Conservation (phyloP, 2,113 vertebrate species). For the Hippopotamus amphibius region DNA sequence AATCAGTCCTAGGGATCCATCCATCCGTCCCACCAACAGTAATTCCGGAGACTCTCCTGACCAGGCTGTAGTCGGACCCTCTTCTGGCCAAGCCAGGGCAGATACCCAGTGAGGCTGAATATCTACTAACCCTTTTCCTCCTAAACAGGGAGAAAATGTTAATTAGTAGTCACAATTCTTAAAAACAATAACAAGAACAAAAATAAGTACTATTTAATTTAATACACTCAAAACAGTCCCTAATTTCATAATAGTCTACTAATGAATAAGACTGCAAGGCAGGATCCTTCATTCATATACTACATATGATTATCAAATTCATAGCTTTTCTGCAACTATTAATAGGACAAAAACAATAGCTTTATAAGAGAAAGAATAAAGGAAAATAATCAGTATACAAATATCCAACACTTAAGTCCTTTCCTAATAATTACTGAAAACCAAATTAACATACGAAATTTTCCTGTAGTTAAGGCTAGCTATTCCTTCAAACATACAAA, state of each 20-base stretch:
- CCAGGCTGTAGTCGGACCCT: slow-evolving; percentile 91
- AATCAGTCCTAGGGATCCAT: slow-evolving; percentile 95
- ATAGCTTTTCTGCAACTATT: background rate
- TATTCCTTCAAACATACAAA: slow-evolving; percentile 37
- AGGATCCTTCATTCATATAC: background rate
- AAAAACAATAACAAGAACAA: slow-evolving; percentile 9
- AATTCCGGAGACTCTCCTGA: slow-evolving; percentile 92
- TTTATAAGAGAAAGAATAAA: slow-evolving; percentile 11
- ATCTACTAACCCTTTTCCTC: slow-evolving; percentile 95
- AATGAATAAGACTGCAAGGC: slow-evolving; percentile 9
- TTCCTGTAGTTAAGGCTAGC: background rate
- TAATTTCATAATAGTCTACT: background rate
- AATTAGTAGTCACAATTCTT: slow-evolving; percentile 57
- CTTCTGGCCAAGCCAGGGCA: slow-evolving; percentile 94
- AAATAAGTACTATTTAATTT: slow-evolving; percentile 57
- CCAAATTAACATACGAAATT: slow-evolving; percentile 41
- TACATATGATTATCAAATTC: background rate
- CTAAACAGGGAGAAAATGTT: slow-evolving; percentile 83
- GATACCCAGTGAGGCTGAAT: slow-evolving; percentile 98
- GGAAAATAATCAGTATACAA: slow-evolving; percentile 40
- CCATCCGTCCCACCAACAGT: slow-evolving; percentile 96
- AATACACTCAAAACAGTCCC: background rate
- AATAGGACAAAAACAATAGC: slow-evolving; percentile 36
- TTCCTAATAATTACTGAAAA: slow-evolving; percentile 53
- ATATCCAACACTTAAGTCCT: slow-evolving; percentile 43